Base-by-base conservation (phyloP, 53 echinoderm and acorn worm genomes). In the Holothuria scabra region DNA sequence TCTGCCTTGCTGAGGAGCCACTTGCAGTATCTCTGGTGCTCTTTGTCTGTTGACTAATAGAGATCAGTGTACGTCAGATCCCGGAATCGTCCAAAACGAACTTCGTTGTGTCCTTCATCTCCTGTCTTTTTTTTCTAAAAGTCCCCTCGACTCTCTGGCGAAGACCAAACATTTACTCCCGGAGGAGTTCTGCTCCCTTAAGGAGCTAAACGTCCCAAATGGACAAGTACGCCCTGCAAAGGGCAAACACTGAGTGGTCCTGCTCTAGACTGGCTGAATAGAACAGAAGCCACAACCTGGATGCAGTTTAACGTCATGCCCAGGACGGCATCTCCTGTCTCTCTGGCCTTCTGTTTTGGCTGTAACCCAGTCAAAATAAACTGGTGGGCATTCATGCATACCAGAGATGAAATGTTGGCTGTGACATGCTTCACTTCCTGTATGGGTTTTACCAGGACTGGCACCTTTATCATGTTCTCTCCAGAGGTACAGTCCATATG, bases 321-420 rank as follows among this genome's bases (percentile, higher is more conserved):
- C n/a, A n/a, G n/a, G n/a, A n/a, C n/a, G n/a, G n/a, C 74, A 74
- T 74, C 48, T 19, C 74, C 74, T n/a, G 74, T 74, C 74, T 41
- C 46, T 26, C 46, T 74, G 38, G 46, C 48, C 33, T 68, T 68
- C 61, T 60, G 61, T 5, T 5, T 60, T 26, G 61, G 16, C 61
- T 60, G 12, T 60, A 60, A 60, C 28, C 28, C 68, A 67, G 28
- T 21, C 68, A 67, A 12, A 26, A 67, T 67, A 33, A 67, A 67
- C 29, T 32, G 68, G 32, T 67, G 68, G 68, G 68, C 31, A 2
- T 67, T 7, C 32, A 26, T 18, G 32, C 68, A 67, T 28, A 21
- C 74, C 49, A 74, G 37, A 30, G 48, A 20, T 25, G 74, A 35
- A 48, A 74, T 2, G 21, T 74, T 74, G 19, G 74, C 74, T 21